Evolutionary conservation across 2,113 vertebrate species (phyloP).

Genomic region (Brienomyrus longianalis): DNA sequence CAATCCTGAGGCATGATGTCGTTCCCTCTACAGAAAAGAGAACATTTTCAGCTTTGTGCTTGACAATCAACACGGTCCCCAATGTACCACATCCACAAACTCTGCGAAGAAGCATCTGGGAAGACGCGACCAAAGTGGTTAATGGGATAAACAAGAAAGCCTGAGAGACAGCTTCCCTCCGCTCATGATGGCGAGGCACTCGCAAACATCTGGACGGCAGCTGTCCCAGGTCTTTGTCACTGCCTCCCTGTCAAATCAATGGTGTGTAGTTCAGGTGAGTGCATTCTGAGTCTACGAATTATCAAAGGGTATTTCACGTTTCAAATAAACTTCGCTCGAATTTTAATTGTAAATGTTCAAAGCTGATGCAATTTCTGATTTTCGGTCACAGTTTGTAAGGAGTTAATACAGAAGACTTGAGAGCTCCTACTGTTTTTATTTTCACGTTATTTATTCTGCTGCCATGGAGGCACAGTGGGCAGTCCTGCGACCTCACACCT

Average conservation of each 20-base stretch:
- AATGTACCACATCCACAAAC: neutral
- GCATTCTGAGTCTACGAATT: neutral
- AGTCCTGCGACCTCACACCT: neutral
- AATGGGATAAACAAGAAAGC: neutral
- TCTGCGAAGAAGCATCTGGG: conserved; percentile 2
- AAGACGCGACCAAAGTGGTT: conserved; percentile 6
- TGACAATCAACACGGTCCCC: neutral
- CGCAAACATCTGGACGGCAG: neutral
- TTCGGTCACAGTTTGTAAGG: neutral
- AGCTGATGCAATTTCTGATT: neutral
- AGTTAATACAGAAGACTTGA: neutral
- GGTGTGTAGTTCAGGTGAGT: neutral
- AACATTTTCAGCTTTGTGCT: conserved; percentile 7
- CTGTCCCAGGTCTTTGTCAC: neutral
- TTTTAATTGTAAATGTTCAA: neutral
- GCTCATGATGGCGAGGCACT: neutral
- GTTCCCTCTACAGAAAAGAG: neutral
- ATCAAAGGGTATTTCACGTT: neutral
- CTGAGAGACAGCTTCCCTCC: conserved; percentile 5
- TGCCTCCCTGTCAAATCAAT: neutral
- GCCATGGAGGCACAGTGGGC: neutral
- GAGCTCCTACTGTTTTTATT: neutral
- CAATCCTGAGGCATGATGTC: neutral
- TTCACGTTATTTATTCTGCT: neutral
- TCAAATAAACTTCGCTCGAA: neutral